Evolutionary conservation across 2,797 vertebrate genomes (phyloP).

Genomic region (Orientallactaga sibirica): DNA sequence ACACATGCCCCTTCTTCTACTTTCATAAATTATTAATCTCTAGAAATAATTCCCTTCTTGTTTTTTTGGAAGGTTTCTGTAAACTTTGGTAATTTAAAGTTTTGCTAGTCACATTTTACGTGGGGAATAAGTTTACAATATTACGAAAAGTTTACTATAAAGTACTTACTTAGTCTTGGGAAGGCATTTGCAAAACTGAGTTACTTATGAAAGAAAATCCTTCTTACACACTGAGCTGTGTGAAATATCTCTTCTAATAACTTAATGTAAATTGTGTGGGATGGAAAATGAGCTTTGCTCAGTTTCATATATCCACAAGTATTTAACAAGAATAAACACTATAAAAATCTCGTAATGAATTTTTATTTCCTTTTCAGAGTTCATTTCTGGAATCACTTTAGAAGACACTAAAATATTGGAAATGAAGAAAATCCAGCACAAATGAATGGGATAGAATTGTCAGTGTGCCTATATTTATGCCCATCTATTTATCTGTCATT

Average conservation of each 20-base stretch:
- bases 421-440: background rate
- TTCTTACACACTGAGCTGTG: no score
- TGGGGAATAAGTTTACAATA: background rate
- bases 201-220: background rate
- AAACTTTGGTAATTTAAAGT: background rate
- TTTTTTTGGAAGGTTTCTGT: background rate
- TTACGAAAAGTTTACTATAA: background rate
- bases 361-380: background rate
- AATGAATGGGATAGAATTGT: background rate
- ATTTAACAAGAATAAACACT: background rate
- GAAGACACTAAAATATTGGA: background rate
- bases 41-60: background rate
- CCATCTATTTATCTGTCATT: background rate
- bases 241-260: no score
- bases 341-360: background rate
- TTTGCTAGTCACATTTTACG: background rate
- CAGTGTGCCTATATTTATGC: background rate
- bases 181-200: background rate
- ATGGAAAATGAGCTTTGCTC: background rate
- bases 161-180: background rate
- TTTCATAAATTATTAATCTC: background rate
- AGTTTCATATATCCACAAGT: background rate
- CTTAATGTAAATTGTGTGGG: no score
- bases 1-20: fast-evolving
- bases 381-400: background rate